These are phyloP conservation scores for Sterna hirundo DNA, from an alignment of 2,113 vertebrate genomes.

Conservation along the genomic window DNA sequence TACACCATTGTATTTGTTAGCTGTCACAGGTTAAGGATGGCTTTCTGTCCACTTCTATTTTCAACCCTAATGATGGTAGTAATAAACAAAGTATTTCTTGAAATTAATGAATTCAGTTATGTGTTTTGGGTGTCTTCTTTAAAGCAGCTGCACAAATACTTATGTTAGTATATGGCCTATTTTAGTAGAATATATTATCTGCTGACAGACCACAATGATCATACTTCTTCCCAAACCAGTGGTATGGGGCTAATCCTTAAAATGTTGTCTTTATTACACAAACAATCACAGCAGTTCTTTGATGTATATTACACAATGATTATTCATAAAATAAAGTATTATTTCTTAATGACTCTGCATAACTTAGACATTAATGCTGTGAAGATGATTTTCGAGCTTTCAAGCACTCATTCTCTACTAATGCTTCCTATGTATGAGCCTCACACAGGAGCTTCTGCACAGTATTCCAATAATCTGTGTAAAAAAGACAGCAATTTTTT, in stretches of 20 bases:
- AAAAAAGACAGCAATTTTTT: neutral
- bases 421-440: neutral
- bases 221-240: neutral
- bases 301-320: neutral
- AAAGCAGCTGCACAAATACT: neutral
- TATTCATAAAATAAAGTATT: neutral
- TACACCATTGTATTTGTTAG: neutral
- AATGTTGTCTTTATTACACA: neutral
- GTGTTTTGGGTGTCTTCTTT: neutral
- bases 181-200: neutral
- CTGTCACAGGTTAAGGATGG: neutral
- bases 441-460: neutral
- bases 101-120: neutral
- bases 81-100: neutral
- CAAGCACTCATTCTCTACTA: neutral
- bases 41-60: conserved; percentile 36
- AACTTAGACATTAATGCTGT: neutral
- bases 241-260: neutral
- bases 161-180: neutral
- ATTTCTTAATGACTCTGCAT: conserved; percentile 2
- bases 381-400: neutral
- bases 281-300: neutral
- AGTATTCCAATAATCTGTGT: neutral
- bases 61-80: neutral
- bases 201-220: neutral